phyloP scores from a whole-genome alignment of 1,140 invertebrate genomes.

The Trichomalopsis sarcophagae region DNA sequence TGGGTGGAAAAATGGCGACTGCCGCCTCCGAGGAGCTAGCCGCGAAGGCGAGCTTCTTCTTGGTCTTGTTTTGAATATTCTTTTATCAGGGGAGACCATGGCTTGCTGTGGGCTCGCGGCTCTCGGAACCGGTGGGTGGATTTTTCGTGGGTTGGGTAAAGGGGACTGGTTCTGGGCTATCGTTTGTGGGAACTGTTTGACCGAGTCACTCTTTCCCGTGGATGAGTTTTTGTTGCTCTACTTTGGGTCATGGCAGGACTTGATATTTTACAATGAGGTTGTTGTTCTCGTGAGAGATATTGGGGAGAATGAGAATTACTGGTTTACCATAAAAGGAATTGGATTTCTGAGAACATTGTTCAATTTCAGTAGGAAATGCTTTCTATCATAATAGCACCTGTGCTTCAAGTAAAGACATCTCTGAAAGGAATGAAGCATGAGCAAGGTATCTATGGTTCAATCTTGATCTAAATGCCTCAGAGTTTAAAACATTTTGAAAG shows the following conservation, averaged over 20 bases:
- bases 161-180: too few relatives aligned
- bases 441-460: neutral
- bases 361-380: neutral
- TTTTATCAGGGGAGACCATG: neutral
- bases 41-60: neutral
- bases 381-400: neutral
- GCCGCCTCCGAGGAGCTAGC: conserved; percentile 42
- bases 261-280: too few relatives aligned
- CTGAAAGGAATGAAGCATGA: neutral
- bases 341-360: too few relatives aligned
- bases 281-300: too few relatives aligned
- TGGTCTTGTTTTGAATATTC: neutral
- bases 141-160: neutral
- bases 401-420: neutral
- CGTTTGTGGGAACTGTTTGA: too few relatives aligned
- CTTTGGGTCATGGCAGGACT: too few relatives aligned
- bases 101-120: neutral
- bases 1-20: conserved; percentile 70
- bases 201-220: too few relatives aligned
- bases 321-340: too few relatives aligned
- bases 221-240: too few relatives aligned
- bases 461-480: neutral
- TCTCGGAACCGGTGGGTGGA: neutral
- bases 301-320: too few relatives aligned
- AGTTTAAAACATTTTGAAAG: neutral